Percentiles rank a stretch among this genome's conserved stretches.
These are phyloP conservation scores for Chitala chitala DNA, from an alignment of 2,113 vertebrate genomes.

Conservation along the genomic window DNA sequence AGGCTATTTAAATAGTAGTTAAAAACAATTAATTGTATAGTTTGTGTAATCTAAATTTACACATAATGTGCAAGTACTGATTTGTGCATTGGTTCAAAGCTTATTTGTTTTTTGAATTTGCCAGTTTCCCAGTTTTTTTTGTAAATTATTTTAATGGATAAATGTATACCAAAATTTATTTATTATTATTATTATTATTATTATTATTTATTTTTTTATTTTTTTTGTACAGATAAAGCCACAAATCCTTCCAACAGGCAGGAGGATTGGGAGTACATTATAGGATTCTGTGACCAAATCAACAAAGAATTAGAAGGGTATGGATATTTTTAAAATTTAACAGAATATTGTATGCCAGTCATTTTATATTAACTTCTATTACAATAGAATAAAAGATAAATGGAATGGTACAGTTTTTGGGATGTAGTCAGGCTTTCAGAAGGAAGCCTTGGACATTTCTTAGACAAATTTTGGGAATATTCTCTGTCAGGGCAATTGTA, in stretches of 20 bases:
- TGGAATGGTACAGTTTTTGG: background rate
- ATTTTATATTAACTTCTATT: too few species aligned
- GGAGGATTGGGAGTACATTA: constrained; percentile 93
- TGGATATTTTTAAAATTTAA: constrained; percentile 29
- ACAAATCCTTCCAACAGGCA: constrained; percentile 88
- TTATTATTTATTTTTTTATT: background rate
- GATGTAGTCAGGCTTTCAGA: background rate
- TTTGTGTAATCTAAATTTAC: too few species aligned
- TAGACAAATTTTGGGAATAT: background rate
- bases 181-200: background rate
- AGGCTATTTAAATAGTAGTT: too few species aligned
- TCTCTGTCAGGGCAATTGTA: too few species aligned
- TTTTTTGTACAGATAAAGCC: constrained; percentile 77
- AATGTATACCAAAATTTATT: too few species aligned
- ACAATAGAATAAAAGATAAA: too few species aligned
- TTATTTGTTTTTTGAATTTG: too few species aligned
- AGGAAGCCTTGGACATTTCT: background rate
- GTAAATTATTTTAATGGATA: too few species aligned
- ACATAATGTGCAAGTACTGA: too few species aligned
- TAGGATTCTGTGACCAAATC: constrained; percentile 94
- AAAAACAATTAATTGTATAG: too few species aligned
- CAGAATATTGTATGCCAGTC: background rate
- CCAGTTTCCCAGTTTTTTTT: too few species aligned
- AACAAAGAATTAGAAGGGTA: constrained; percentile 96
- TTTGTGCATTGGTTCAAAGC: too few species aligned